Evolutionary conservation across 2,113 vertebrate genomes (phyloP).

Genomic region (Carettochelys insculpta): DNA sequence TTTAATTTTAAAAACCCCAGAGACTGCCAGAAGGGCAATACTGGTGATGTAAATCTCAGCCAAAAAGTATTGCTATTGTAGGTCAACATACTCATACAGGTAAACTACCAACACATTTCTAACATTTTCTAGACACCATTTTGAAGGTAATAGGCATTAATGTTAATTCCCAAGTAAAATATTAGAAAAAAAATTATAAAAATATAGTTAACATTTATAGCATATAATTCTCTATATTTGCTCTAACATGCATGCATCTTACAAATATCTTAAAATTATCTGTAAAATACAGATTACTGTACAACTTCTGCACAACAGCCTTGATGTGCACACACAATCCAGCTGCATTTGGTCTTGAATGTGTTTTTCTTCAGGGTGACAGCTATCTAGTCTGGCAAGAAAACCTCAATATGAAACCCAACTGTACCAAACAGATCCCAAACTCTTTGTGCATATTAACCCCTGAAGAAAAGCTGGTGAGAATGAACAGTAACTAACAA

Average conservation of each 20-base stretch:
- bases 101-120: constrained; percentile 33
- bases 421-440: neutral
- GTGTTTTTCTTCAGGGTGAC: constrained; percentile 54
- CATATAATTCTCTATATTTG: constrained; percentile 54
- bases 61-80: constrained; percentile 28
- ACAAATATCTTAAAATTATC: constrained; percentile 57
- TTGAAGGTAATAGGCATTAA: neutral
- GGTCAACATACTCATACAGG: constrained; percentile 24
- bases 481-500: neutral
- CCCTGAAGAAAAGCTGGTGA: constrained; percentile 53
- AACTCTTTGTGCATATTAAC: neutral
- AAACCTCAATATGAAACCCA: constrained; percentile 14
- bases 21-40: constrained; percentile 33
- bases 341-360: constrained; percentile 18
- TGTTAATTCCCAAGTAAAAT: constrained; percentile 36
- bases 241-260: constrained; percentile 56
- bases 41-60: constrained; percentile 15
- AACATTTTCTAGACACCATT: constrained; percentile 43
- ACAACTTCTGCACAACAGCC: constrained; percentile 36
- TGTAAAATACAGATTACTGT: constrained; percentile 49
- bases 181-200: constrained; percentile 81
- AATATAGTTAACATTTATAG: constrained; percentile 74
- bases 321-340: neutral
- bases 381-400: neutral
- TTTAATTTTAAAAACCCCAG: neutral